Base-by-base conservation (phyloP, 2,888 invertebrate species). In the Sinelater perroti region DNA sequence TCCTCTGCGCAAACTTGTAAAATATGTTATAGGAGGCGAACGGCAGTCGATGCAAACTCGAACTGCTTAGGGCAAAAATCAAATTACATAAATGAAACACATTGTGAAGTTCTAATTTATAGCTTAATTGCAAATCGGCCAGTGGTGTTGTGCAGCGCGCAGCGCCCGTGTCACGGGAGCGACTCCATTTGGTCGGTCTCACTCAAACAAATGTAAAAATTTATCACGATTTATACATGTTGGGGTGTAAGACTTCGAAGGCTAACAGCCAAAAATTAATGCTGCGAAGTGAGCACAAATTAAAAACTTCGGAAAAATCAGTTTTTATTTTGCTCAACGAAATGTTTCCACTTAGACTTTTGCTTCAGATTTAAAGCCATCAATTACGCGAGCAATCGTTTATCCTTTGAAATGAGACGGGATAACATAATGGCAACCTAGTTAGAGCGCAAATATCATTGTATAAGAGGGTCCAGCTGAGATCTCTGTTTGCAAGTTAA, bases 81-180 rank as follows among this genome's bases (percentile, higher is more conserved):
- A 76, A 77, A 78, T 78, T 75, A 77, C 76, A 76, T 76, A 78
- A 77, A 77, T 76, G 76, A 78, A 78, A 77, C 76, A 77, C 75
- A 77, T 74, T 76, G 77, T 74, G 73, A 77, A 77, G 71, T 77
- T 76, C 74, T 74, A 78, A 77, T 77, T 77, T 76, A 77, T 75
- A 62, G 72, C 68, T 62, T 61, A 59, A 67, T 57, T 62, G 57
- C 61, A 61, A 73, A 71, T 70, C 62, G 73, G 66, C 67, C 73
- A 72, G 70, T 65, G 64, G 67, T 60, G 63, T 64, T 59, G 57
- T 58, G 58, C 42, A 18, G 21, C 26, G 28, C 28, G 28, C 28
- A 26, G 21, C 38, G 17, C 26, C 13, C 16, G 21, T 36, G 36
- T 36, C 30, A 38, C 44, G 50, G 20, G 50, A 54, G 62, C 60